These are phyloP conservation scores for Mionectes macconnelli DNA, from an alignment of 2,113 vertebrate genomes.

Conservation along the genomic window DNA sequence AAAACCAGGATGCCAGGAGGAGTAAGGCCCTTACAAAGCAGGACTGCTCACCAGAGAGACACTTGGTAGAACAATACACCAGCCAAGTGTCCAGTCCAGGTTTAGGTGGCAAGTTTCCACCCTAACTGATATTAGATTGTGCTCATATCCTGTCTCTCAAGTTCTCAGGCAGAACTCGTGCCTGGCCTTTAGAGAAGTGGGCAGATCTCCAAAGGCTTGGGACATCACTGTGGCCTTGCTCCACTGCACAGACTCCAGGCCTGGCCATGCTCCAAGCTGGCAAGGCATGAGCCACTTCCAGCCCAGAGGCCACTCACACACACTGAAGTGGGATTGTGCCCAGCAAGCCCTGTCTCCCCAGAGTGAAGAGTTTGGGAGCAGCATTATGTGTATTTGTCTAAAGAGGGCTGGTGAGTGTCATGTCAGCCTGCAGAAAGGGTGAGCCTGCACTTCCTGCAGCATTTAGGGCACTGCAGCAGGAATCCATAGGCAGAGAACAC, in stretches of 20 bases:
- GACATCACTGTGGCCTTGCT: neutral
- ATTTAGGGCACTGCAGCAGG: neutral
- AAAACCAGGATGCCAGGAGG: neutral
- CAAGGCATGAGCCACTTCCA: neutral
- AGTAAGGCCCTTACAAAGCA: neutral
- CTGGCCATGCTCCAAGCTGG: neutral
- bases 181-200: neutral
- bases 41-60: neutral
- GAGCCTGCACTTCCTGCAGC: neutral
- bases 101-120: neutral
- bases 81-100: neutral
- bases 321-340: fast-evolving
- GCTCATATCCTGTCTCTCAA: neutral
- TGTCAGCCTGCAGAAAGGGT: neutral
- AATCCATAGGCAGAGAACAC: neutral
- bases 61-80: neutral
- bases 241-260: fast-evolving
- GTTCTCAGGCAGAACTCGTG: neutral
- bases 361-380: neutral
- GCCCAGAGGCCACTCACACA: neutral
- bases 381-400: neutral
- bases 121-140: neutral
- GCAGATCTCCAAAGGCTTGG: neutral
- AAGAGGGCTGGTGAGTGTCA: neutral
- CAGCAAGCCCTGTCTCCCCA: neutral